Conservation (phyloP, 2,113 vertebrate genomes). For the Coturnix japonica region DNA sequence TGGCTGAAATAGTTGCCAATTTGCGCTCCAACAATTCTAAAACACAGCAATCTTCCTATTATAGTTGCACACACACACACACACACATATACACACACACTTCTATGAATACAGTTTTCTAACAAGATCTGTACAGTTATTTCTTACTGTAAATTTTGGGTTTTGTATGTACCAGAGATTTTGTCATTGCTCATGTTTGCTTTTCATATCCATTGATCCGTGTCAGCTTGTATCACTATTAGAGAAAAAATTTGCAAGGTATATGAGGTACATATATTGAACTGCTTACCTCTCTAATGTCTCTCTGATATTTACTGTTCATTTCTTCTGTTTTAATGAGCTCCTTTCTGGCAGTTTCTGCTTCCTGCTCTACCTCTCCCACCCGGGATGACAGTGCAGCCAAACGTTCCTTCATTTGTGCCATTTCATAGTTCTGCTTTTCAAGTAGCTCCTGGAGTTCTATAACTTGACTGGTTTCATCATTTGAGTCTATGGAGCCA, state of each 20-base stretch:
- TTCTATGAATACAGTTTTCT: not conserved
- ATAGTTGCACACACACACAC: not conserved
- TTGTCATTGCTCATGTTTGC: not conserved
- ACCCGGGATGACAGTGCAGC: constrained; percentile 92
- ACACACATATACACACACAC: too few relatives aligned
- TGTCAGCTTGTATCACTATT: not conserved
- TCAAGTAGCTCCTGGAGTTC: constrained; percentile 97
- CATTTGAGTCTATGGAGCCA: constrained; percentile 92
- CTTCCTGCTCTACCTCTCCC: constrained; percentile 96
- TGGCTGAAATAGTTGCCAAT: not conserved
- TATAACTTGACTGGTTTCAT: constrained; percentile 93
- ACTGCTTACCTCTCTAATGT: constrained; percentile 93
- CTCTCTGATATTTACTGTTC: constrained; percentile 97
- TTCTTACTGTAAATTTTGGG: not conserved
- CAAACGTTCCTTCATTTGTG: constrained; percentile 98
- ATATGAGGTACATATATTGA: not conserved
- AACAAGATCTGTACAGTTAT: not conserved
- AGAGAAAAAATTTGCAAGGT: not conserved
- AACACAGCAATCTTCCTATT: not conserved
- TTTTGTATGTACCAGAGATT: not conserved
- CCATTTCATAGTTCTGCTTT: constrained; percentile 98
- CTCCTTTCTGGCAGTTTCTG: constrained; percentile 95
- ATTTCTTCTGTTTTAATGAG: constrained; percentile 98
- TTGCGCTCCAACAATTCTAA: not conserved
- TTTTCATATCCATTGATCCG: not conserved